Evolutionary conservation across 2,797 vertebrate species (phyloP).

Genomic region (Diplodus sargus): DNA sequence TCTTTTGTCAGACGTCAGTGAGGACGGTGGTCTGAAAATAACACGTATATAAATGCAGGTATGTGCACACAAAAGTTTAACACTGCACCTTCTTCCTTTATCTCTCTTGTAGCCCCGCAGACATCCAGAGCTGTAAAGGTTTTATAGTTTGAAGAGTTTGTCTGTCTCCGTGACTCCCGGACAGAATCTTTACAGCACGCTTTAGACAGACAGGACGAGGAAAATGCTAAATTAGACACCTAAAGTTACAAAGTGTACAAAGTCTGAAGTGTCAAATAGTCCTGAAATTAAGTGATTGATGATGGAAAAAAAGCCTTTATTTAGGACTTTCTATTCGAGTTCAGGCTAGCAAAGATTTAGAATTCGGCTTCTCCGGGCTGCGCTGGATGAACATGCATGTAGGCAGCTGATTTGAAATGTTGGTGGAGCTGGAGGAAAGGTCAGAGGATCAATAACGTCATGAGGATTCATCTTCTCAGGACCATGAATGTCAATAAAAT

Average conservation of each 20-base stretch:
- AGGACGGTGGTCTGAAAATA: neutral
- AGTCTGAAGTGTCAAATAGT: neutral
- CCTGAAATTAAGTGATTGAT: neutral
- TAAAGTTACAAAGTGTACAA: neutral
- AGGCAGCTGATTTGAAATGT: neutral
- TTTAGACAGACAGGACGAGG: neutral
- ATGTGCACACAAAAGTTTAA: slow-evolving; percentile 17
- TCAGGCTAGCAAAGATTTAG: too few species aligned
- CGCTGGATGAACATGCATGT: too few species aligned
- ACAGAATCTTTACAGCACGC: neutral
- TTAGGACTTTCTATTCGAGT: neutral
- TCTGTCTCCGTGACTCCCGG: slow-evolving; percentile 57
- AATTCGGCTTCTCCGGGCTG: neutral
- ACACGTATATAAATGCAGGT: neutral
- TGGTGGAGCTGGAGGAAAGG: neutral
- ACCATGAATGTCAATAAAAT: too few species aligned
- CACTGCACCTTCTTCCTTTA: neutral
- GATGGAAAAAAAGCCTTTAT: neutral
- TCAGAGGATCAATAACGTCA: neutral
- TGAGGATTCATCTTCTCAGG: too few species aligned
- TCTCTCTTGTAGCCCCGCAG: neutral
- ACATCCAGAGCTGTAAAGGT: slow-evolving; percentile 40
- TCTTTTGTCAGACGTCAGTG: neutral
- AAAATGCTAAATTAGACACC: neutral
- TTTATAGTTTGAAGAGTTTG: slow-evolving; percentile 48